These are phyloP conservation scores for Lethenteron camtschaticum DNA, from an alignment of 2,113 vertebrate species.

Conservation along the genomic window DNA sequence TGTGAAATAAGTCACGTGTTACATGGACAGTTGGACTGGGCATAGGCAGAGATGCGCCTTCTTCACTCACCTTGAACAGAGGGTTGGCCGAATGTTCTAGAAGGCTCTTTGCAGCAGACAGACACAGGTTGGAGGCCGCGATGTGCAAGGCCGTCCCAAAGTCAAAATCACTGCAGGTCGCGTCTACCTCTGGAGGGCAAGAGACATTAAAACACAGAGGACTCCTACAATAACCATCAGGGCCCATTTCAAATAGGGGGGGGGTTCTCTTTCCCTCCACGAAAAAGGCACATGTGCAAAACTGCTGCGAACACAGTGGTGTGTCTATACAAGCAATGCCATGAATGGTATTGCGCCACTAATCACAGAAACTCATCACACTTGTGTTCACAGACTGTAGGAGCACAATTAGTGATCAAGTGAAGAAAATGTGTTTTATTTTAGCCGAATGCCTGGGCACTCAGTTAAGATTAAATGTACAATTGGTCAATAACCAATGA, in stretches of 20 bases:
- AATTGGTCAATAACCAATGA: too few relatives aligned
- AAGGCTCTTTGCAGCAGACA: slow-evolving; percentile 54
- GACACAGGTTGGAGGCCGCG: slow-evolving; percentile 71
- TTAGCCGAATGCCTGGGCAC: too few relatives aligned
- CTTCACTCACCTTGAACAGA: slow-evolving; percentile 56
- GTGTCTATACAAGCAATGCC: not conserved
- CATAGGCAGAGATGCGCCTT: not conserved
- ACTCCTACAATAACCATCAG: not conserved
- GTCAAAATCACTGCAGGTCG: slow-evolving; percentile 90
- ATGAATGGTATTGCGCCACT: not conserved
- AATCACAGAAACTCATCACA: too few relatives aligned
- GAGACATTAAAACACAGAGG: not conserved
- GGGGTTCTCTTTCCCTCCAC: not conserved
- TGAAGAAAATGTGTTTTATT: too few relatives aligned
- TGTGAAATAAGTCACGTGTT: too few relatives aligned
- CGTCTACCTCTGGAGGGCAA: slow-evolving; percentile 54
- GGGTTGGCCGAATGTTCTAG: slow-evolving; percentile 79
- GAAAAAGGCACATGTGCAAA: slow-evolving; percentile 18
- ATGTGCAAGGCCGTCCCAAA: slow-evolving; percentile 92
- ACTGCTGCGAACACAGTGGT: not conserved
- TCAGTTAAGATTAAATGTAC: too few relatives aligned
- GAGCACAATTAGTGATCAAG: too few relatives aligned
- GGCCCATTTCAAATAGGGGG: not conserved
- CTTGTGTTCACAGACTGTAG: too few relatives aligned
- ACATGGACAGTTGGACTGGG: too few relatives aligned